Evolutionary conservation across 2,797 vertebrate genomes (phyloP), one percentile per base, ranked within the genome.

Genomic region (Acipenser oxyrinchus): DNA sequence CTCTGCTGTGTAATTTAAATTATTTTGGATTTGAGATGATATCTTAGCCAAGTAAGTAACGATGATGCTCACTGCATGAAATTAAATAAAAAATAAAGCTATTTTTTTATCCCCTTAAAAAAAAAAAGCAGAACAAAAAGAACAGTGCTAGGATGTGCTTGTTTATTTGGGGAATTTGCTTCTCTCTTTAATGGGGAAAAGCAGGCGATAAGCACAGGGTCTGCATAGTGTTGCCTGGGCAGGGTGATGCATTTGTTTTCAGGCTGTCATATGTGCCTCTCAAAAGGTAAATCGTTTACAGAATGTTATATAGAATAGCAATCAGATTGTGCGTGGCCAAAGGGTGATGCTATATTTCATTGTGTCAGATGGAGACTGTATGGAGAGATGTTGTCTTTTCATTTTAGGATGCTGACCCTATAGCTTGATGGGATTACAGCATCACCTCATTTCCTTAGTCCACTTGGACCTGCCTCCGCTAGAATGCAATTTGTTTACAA

Each of bases 21-120:
- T 77, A 70, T 62, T 78, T 81, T 75, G 87, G 83, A 87, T 83
- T 85, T 81, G 84, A 76, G 83, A 83, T 79, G 84, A 84, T 83
- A 79, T 74, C 86, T 74, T 79, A 89, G 86, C 84, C 87, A 82
- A 92, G 94, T 97, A 92, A 96, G 94, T 95, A 91, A 78, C 69
- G 15, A 18, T 18, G 71, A 79, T 80, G 71, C 77, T 72, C 77
- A 59, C 76, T 72, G 81, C 86, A 69, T 73, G 81, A 76, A 80
- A 68, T 59, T 9, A 37, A 79, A 66, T 76, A 63, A 70, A 69
- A 58, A 78, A 72, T 69, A 62, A 73, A 72, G 61, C 74, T 73
- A 61, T 75, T 60, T 74, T n/a, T 78, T 73, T 71, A 70, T 62
- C 69, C 63, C 64, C 71, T 72, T 72, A 48, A 58, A 15, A n/a